These are phyloP conservation scores for Xiphophorus couchianus DNA, from an alignment of 2,113 vertebrate species.

Conservation along the genomic window DNA sequence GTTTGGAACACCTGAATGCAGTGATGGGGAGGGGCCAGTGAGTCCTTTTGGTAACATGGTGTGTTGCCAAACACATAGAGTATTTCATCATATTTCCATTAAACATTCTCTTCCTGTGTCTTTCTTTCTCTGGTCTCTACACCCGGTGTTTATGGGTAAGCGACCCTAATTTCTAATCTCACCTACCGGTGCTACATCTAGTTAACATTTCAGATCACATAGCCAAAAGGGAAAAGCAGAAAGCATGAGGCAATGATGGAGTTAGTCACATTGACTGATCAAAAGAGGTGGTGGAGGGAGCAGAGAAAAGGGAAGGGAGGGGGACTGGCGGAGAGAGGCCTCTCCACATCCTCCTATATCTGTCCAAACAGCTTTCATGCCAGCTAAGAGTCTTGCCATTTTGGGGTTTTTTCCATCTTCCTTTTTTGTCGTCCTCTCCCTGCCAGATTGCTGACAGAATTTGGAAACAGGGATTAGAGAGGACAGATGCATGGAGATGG, in stretches of 20 bases:
- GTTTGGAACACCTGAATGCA: neutral
- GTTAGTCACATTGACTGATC: constrained; percentile 29
- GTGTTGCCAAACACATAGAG: neutral
- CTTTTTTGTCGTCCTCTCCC: constrained; percentile 10
- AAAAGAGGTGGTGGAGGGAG: constrained; percentile 9
- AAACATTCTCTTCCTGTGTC: neutral
- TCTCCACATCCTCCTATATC: constrained; percentile 56
- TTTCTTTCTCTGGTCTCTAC: neutral
- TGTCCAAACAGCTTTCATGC: constrained; percentile 48
- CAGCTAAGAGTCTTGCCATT: constrained; percentile 49
- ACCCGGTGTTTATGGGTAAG: neutral
- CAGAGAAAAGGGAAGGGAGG: constrained; percentile 7
- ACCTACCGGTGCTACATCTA: neutral
- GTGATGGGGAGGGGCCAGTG: neutral
- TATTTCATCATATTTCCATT: neutral
- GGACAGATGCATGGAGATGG: constrained; percentile 46
- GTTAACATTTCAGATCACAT: neutral
- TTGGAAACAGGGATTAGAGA: constrained; percentile 59
- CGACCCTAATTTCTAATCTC: neutral
- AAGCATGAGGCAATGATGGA: constrained; percentile 2
- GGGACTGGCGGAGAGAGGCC: constrained; percentile 57
- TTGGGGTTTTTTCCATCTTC: neutral
- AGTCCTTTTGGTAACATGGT: neutral
- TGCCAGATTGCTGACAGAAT: constrained; percentile 63
- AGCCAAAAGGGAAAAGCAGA: neutral